Conservation (phyloP, 1,140 invertebrate genomes). For the Holcopasites calliopsidis region DNA sequence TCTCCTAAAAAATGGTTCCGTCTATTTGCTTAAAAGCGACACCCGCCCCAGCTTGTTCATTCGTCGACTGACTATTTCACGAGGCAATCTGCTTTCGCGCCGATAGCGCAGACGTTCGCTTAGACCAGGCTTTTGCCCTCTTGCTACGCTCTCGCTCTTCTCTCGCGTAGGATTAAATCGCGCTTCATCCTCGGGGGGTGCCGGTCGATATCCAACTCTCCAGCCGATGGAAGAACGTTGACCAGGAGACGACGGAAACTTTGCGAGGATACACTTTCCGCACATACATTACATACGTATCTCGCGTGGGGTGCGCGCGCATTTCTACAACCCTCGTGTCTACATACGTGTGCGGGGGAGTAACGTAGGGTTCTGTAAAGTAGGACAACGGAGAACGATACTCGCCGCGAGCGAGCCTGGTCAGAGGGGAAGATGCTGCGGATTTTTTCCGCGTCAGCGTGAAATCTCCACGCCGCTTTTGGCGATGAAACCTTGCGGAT, state of each 20-base stretch:
- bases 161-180: slow-evolving; percentile 63
- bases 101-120: slow-evolving; percentile 39
- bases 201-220: slow-evolving; percentile 62
- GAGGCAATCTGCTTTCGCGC: slow-evolving; percentile 53
- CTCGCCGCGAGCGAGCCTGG: slow-evolving; percentile 3
- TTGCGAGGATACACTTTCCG: slow-evolving; percentile 56
- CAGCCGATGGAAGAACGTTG: slow-evolving; percentile 62
- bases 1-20: slow-evolving; percentile 23
- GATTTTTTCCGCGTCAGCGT: background rate
- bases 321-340: background rate
- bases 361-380: slow-evolving; percentile 4
- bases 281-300: too few species aligned
- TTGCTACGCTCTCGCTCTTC: slow-evolving; percentile 28
- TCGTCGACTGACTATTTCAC: slow-evolving; percentile 55
- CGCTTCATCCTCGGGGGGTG: slow-evolving; percentile 47
- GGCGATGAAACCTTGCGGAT: background rate
- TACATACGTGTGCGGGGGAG: background rate
- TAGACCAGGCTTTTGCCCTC: slow-evolving; percentile 1
- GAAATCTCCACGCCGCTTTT: background rate
- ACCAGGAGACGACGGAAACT: slow-evolving; percentile 61
- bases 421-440: background rate
- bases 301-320: slow-evolving; percentile 39
- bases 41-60: slow-evolving; percentile 9
- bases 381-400: slow-evolving; percentile 47
- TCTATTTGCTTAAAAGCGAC: slow-evolving; percentile 41